Percentiles rank a stretch among this genome's conserved stretches.
These are phyloP conservation scores for Brenthis hecate DNA, from an alignment of 2,888 invertebrate species.

Conservation along the genomic window DNA sequence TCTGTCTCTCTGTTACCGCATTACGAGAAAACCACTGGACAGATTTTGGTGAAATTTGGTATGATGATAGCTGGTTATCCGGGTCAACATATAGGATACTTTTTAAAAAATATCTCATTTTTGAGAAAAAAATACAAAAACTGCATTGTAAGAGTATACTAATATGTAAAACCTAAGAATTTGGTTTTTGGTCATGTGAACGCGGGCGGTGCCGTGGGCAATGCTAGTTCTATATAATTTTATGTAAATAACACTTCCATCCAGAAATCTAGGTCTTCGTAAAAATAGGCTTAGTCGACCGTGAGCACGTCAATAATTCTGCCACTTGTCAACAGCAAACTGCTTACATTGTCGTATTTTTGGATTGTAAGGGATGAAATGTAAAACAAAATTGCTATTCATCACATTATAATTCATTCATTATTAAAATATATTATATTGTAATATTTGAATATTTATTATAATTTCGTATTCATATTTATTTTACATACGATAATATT, in stretches of 20 bases:
- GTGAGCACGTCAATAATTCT: conserved; percentile 69
- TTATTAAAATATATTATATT: conserved; percentile 3
- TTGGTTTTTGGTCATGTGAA: too few relatives aligned
- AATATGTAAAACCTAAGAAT: too few relatives aligned
- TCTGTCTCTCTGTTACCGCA: too few relatives aligned
- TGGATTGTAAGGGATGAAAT: conserved; percentile 47
- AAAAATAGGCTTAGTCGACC: conserved; percentile 62
- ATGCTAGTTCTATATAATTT: background rate
- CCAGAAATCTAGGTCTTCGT: conserved; percentile 47
- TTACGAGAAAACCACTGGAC: too few relatives aligned
- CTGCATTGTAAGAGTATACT: too few relatives aligned
- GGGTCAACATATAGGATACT: too few relatives aligned
- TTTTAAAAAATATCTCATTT: too few relatives aligned
- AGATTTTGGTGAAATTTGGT: too few relatives aligned
- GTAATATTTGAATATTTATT: background rate
- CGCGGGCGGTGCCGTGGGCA: too few relatives aligned
- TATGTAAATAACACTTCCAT: conserved; percentile 41
- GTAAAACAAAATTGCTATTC: conserved; percentile 23
- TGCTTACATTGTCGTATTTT: conserved; percentile 57
- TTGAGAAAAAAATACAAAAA: too few relatives aligned
- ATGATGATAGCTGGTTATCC: too few relatives aligned
- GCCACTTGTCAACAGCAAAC: conserved; percentile 66
- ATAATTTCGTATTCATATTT: conserved; percentile 1
- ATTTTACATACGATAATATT: background rate
- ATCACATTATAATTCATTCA: conserved; percentile 14